Conservation (phyloP, 2,113 vertebrate genomes). For the Protobothrops mucrosquamatus region DNA sequence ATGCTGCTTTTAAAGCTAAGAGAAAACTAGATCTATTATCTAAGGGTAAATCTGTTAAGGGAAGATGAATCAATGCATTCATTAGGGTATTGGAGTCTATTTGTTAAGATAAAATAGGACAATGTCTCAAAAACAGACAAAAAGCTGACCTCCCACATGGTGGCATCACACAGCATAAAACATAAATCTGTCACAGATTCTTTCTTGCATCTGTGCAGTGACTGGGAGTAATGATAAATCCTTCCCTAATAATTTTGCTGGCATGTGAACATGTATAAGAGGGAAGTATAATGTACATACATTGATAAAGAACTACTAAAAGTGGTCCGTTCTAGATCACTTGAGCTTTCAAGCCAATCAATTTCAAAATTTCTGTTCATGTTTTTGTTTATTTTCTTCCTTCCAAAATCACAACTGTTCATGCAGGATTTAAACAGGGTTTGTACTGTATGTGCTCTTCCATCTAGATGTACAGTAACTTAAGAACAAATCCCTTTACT, state of each 20-base stretch:
- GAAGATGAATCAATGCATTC: constrained; percentile 33
- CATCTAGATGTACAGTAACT: background rate
- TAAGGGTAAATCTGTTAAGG: constrained; percentile 34
- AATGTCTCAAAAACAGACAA: constrained; percentile 13
- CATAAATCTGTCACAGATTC: background rate
- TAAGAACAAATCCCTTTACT: background rate
- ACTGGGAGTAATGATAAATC: background rate
- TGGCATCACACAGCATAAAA: constrained; percentile 25
- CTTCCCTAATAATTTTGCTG: background rate
- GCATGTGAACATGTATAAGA: background rate
- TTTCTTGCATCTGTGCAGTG: background rate
- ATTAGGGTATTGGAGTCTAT: constrained; percentile 31
- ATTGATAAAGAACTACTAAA: background rate
- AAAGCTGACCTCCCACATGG: constrained; percentile 18
- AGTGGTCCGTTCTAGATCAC: background rate
- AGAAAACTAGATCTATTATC: constrained; percentile 32
- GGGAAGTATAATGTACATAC: background rate
- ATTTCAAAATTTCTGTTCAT: background rate
- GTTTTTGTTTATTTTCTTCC: background rate
- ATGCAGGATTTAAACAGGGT: background rate
- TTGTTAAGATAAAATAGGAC: constrained; percentile 33
- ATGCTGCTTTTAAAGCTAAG: constrained; percentile 27
- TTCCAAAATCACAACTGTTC: background rate
- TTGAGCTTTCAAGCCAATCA: background rate
- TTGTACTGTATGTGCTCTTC: background rate